These are phyloP conservation scores for Trochalopteron elliotii DNA, from an alignment of 2,113 vertebrate species.

Conservation along the genomic window DNA sequence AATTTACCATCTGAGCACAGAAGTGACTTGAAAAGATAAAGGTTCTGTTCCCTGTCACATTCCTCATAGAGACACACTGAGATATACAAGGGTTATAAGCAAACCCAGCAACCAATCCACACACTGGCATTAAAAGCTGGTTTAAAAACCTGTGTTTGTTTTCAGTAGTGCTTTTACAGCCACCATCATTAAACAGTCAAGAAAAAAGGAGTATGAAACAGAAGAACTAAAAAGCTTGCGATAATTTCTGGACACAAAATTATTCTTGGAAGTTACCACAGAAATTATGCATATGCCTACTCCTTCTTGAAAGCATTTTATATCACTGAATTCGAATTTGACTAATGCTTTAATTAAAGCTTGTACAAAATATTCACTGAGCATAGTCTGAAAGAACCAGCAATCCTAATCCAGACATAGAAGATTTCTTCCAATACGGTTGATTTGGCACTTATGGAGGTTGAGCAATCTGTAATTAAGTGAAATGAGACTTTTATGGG, in stretches of 20 bases:
- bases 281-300: neutral
- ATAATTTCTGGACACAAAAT: neutral
- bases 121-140: neutral
- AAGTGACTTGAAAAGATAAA: neutral
- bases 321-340: neutral
- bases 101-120: neutral
- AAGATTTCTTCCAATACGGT: neutral
- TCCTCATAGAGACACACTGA: neutral
- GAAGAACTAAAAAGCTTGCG: neutral
- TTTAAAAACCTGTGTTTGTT: neutral
- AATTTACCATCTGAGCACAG: neutral
- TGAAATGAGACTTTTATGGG: neutral
- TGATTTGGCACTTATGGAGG: neutral
- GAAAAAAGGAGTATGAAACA: neutral
- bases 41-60: neutral
- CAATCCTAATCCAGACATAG: neutral
- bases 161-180: neutral
- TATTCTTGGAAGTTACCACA: neutral
- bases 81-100: neutral
- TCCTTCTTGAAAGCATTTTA: neutral
- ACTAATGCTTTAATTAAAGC: slow-evolving; percentile 29
- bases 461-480: slow-evolving; percentile 1
- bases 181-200: neutral
- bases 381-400: neutral
- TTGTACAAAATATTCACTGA: neutral